phyloP scores from a whole-genome alignment of 2,113 vertebrate genomes.

The Microcebus lehilahytsara region DNA sequence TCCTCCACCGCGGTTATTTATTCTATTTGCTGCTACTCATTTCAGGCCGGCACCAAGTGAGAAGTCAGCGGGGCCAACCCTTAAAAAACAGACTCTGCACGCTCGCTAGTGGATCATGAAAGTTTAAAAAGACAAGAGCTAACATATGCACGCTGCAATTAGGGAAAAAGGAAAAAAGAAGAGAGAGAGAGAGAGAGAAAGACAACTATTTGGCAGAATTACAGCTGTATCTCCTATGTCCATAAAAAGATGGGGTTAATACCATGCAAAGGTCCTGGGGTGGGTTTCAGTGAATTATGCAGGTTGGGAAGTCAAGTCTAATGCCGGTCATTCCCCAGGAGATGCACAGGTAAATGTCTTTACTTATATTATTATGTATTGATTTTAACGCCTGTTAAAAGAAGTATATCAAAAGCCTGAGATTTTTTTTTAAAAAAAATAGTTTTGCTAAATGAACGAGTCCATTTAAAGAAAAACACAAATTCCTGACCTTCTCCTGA shows the following conservation, averaged over 20 bases:
- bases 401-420: not conserved
- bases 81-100: not conserved
- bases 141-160: not conserved
- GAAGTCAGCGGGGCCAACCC: not conserved
- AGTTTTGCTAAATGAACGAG: not conserved
- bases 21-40: not conserved
- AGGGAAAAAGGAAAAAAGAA: not conserved
- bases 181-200: too few relatives aligned
- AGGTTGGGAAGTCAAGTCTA: too few relatives aligned
- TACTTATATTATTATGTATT: not conserved
- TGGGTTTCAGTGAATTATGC: fast-evolving
- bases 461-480: not conserved
- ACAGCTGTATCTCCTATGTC: not conserved
- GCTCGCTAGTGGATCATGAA: not conserved
- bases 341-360: not conserved
- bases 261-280: not conserved
- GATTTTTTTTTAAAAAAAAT: too few relatives aligned
- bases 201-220: not conserved
- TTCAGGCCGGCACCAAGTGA: not conserved
- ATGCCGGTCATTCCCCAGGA: not conserved
- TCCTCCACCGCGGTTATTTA: not conserved
- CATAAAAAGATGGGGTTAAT: not conserved
- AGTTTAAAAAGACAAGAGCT: not conserved
- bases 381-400: not conserved
- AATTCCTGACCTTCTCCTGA: not conserved